These are phyloP conservation scores for Epinephelus malabaricus DNA, from an alignment of 2,797 vertebrate species.

Conservation along the genomic window DNA sequence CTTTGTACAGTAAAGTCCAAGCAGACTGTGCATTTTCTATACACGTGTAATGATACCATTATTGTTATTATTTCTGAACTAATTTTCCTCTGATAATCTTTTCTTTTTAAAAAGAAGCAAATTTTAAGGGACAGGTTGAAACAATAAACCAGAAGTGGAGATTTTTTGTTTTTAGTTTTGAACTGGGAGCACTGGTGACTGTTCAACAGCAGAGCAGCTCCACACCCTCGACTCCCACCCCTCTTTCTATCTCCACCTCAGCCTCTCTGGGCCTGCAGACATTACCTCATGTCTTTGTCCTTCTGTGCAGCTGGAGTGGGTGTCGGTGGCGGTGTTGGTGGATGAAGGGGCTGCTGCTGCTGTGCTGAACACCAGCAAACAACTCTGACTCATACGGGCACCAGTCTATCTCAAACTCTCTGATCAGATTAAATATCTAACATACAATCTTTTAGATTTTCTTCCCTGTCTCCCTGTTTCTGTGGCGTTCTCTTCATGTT, in stretches of 20 bases:
- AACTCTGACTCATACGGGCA: constrained; percentile 44
- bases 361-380: constrained; percentile 33
- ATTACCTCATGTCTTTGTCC: constrained; percentile 84
- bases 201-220: constrained; percentile 65
- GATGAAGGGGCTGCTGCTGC: constrained; percentile 32
- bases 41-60: constrained; percentile 77
- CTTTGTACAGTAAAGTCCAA: constrained; percentile 84
- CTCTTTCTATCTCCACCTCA: constrained; percentile 49
- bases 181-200: constrained; percentile 60
- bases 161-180: constrained; percentile 46
- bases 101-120: constrained; percentile 61
- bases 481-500: constrained; percentile 36
- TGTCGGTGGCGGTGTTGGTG: constrained; percentile 37
- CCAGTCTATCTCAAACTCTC: constrained; percentile 52
- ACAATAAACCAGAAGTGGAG: constrained; percentile 48
- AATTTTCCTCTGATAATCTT: constrained; percentile 77
- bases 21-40: constrained; percentile 84
- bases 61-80: constrained; percentile 71
- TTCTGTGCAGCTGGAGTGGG: constrained; percentile 69
- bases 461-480: constrained; percentile 42
- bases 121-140: constrained; percentile 65
- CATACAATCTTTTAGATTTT: constrained; percentile 71
- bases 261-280: constrained; percentile 79
- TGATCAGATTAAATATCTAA: constrained; percentile 73
- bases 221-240: constrained; percentile 30